Evolutionary conservation across 2,888 invertebrate genomes (phyloP), one percentile per base, ranked within the genome.

Genomic region (Nymphalis urticae): DNA sequence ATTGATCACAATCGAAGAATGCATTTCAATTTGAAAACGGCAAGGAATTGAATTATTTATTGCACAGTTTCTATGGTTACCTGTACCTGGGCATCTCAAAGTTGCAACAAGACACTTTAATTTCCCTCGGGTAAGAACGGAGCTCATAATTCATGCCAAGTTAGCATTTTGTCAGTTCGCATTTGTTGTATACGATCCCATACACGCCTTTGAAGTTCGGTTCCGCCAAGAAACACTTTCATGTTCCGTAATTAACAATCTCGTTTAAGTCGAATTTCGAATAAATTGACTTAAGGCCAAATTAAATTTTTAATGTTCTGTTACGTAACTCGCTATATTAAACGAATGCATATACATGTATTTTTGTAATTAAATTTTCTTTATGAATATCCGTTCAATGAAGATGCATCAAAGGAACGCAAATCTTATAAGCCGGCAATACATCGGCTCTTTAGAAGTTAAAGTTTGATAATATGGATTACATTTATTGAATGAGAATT

Each of bases 81-180:
- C 80, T 73, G 79, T 87, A 90, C 89, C 90, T 91, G 88, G 82
- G 81, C 84, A 81, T 78, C 81, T 80, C 88, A 87, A 90, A 91
- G 86, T 90, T 91, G 85, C 64, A 87, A 83, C 86, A 89, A 92
- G 91, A 88, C 88, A 89, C 88, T 90, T 90, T 92, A 92, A 92
- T 92, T 92, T 92, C 92, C 92, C 90, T 72, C 72, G 88, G 86
- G 89, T 82, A 78, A 72, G 76, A 75, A 84, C 80, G 84, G 77
- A 82, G 80, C 87, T 89, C 90, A 92, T 92, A 92, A 91, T 90
- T 92, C 91, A 92, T 90, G 87, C 89, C 79, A 81, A 88, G 88
- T 89, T 90, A 89, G 87, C 90, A 86, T 92, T 92, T 90, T 91
- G 92, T 91, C 92, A 90, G 92, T 87, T 89, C 83, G 81, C 83